Percentiles rank a stretch among this genome's conserved stretches.
phyloP scores from a whole-genome alignment of 2,113 vertebrate species.

The Otis tarda region DNA sequence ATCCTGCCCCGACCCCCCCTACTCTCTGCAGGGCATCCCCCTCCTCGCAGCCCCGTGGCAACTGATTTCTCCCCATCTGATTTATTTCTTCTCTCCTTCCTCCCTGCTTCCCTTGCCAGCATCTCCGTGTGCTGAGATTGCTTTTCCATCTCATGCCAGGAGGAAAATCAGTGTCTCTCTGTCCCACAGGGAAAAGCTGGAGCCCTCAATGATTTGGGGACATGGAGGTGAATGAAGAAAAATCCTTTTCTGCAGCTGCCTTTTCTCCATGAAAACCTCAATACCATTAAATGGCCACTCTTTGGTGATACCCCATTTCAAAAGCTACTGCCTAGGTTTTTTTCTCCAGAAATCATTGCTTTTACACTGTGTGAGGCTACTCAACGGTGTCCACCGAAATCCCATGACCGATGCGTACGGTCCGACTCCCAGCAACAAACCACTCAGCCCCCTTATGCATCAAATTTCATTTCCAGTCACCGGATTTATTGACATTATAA shows the following conservation, averaged over 20 bases:
- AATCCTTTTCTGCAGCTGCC: neutral
- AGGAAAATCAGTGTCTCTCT: neutral
- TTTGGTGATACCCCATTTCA: neutral
- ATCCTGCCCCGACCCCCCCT: neutral
- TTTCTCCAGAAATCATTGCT: neutral
- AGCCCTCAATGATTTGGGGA: neutral
- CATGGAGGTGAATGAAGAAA: neutral
- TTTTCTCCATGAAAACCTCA: neutral
- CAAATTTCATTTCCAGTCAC: constrained; percentile 22
- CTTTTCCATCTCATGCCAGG: neutral
- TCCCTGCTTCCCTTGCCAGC: neutral
- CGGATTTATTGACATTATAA: constrained; percentile 62
- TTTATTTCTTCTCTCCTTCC: neutral
- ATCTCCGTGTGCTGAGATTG: neutral
- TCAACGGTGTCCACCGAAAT: accelerated
- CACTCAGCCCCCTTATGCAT: neutral
- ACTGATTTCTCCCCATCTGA: neutral
- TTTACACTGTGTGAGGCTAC: neutral
- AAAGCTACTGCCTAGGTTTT: neutral
- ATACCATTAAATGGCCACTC: neutral
- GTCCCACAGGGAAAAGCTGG: accelerated
- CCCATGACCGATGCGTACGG: accelerated
- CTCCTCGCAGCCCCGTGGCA: accelerated
- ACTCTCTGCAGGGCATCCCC: neutral
- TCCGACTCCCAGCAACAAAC: neutral